Evolutionary conservation across 2,113 vertebrate species (phyloP), one percentile per base, ranked within the genome.

Genomic region (Eudyptes chrysolophus): DNA sequence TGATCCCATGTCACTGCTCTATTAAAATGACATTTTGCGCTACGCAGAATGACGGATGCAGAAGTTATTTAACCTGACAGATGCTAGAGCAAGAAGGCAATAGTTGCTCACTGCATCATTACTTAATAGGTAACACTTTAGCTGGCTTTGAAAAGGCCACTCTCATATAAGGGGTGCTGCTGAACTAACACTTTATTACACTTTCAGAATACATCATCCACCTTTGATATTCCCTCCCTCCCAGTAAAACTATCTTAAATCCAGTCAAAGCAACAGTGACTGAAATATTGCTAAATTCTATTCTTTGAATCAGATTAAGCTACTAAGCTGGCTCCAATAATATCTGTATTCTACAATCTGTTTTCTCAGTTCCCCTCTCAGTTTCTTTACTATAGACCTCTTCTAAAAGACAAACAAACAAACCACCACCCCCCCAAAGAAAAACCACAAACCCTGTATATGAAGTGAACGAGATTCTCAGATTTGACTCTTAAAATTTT

Each of bases 21-120:
- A 83, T 94, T 95, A 92, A 96, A 93, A 92, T 91, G 91, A 80
- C 91, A 97, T 95, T 96, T 94, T 93, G 80, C 1, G 17, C 7
- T 48, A 51, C 1, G 8, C 62, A 85, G 81, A 89, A 83, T 91
- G 89, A 93, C 57, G 79, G 89, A 91, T 72, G 87, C 81, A 84
- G 44, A 93, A 91, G 40, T 89, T 89, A 96, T 89, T 95, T 94
- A 93, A 85, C 54, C 81, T 79, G 91, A 96, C 1, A 0, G 84
- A 72, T 79, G 29, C 81, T 85, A 42, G 36, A 94, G 54, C 58
- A 95, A 77, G 46, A 84, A 87, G 57, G 88, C 42, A 91, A 65
- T 26, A 69, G 65, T 10, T 83, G 57, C 40, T 89, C 34, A 24
- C 44, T 76, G 84, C 46, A 91, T 89, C 74, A 66, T 92, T 89